phyloP scores from a whole-genome alignment of 2,888 invertebrate genomes.

The Embidobia sp. region DNA sequence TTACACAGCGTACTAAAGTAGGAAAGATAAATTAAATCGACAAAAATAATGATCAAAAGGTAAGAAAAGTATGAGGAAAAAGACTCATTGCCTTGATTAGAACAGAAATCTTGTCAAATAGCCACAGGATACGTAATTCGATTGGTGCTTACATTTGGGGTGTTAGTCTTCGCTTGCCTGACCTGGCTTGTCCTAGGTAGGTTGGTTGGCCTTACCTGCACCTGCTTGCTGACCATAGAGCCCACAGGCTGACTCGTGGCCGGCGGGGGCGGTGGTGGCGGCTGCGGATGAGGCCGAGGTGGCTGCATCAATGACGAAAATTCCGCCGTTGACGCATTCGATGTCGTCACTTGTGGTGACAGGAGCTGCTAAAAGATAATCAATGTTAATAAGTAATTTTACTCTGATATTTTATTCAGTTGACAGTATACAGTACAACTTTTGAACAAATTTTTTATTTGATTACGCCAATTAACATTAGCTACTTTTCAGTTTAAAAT shows the following conservation, averaged over 20 bases:
- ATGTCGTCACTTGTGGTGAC: slow-evolving; percentile 82
- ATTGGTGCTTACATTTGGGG: slow-evolving; percentile 81
- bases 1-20: no score
- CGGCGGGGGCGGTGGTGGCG: slow-evolving; percentile 82
- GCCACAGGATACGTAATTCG: slow-evolving; percentile 28
- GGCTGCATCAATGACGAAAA: slow-evolving; percentile 81
- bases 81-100: neutral
- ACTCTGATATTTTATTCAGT: no score
- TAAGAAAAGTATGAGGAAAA: neutral
- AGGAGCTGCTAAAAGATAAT: slow-evolving; percentile 82
- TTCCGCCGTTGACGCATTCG: slow-evolving; percentile 82
- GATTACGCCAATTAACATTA: no score
- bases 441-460: no score
- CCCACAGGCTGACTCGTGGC: slow-evolving; percentile 78
- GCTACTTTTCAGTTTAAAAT: no score
- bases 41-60: neutral
- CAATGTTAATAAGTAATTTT: neutral
- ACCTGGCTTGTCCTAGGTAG: slow-evolving; percentile 82
- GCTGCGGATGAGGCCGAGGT: slow-evolving; percentile 81
- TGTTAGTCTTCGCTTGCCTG: slow-evolving; percentile 82
- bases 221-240: slow-evolving; percentile 84
- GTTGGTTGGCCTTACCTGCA: slow-evolving; percentile 84
- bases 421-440: no score
- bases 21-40: no score
- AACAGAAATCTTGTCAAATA: slow-evolving; percentile 54